These are phyloP conservation scores for Penaeus japonicus DNA, from an alignment of 1,140 invertebrate genomes.

Conservation along the genomic window DNA sequence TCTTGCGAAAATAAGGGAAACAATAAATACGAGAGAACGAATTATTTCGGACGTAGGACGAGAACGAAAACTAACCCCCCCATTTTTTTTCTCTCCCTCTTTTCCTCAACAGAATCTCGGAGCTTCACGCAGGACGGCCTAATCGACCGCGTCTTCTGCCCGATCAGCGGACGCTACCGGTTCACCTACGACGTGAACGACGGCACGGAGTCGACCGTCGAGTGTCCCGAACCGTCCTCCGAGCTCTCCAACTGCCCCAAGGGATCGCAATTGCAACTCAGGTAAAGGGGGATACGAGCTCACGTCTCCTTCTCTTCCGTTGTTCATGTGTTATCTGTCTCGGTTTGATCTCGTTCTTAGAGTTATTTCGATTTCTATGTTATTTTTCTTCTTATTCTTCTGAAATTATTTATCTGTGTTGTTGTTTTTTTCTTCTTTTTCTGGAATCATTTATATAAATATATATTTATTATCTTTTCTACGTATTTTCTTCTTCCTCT, in stretches of 20 bases:
- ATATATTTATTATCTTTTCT: no score
- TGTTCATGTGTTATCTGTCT: no score
- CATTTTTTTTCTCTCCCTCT: background rate
- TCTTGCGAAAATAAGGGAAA: no score
- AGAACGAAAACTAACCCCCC: background rate
- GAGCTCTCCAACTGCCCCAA: constrained; percentile 73
- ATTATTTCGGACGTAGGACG: no score
- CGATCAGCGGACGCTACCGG: constrained; percentile 73
- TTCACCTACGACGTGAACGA: constrained; percentile 72
- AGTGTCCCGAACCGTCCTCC: constrained; percentile 69
- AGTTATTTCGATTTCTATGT: no score
- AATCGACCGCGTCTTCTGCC: constrained; percentile 69
- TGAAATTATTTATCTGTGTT: no score
- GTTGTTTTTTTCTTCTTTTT: no score
- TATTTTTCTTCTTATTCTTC: no score
- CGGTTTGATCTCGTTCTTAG: no score
- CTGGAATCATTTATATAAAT: no score
- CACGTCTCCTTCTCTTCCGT: no score
- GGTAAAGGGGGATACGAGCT: constrained; percentile 67
- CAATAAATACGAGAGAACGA: no score
- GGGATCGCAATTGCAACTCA: constrained; percentile 70
- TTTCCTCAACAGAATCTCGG: constrained; percentile 40
- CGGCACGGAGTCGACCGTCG: constrained; percentile 64
- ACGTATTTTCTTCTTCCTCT: background rate
- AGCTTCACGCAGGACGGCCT: constrained; percentile 52